phyloP scores from a whole-genome alignment of 2,888 invertebrate genomes.

The Rhagophthalmus giganteus region DNA sequence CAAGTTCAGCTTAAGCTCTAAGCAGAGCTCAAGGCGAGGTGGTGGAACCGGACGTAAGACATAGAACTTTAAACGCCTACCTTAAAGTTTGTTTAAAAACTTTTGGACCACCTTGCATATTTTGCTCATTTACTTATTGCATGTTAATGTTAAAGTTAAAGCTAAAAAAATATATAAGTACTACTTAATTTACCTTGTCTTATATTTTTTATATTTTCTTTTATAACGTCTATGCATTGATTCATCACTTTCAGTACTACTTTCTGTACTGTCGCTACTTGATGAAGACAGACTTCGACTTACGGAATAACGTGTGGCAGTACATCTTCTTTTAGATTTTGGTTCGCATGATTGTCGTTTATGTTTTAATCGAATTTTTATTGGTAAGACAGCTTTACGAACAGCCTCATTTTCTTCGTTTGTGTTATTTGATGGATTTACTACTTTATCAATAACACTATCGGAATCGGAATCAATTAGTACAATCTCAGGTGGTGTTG shows the following conservation, averaged over 20 bases:
- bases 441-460: conserved; percentile 4
- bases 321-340: conserved; percentile 20
- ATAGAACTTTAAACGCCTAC: too few relatives aligned
- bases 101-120: background rate
- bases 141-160: too few relatives aligned
- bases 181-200: conserved; percentile 9
- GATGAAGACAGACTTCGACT: conserved; percentile 6
- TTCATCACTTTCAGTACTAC: conserved; percentile 1
- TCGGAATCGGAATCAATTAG: conserved; percentile 36
- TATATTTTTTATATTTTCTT: conserved; percentile 13
- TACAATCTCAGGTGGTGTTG: conserved; percentile 39
- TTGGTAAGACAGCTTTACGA: conserved; percentile 37
- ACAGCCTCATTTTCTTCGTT: conserved; percentile 16
- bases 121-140: too few relatives aligned
- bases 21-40: too few relatives aligned
- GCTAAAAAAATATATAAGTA: too few relatives aligned
- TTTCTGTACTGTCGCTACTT: conserved; percentile 5
- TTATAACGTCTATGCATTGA: conserved; percentile 13
- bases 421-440: conserved; percentile 10
- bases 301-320: conserved; percentile 6
- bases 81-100: too few relatives aligned
- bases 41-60: too few relatives aligned
- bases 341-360: conserved; percentile 40
- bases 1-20: too few relatives aligned
- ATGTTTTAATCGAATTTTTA: conserved; percentile 43